These are phyloP conservation scores for Thamnaconus septentrionalis DNA, from an alignment of 2,113 vertebrate genomes.

Conservation along the genomic window DNA sequence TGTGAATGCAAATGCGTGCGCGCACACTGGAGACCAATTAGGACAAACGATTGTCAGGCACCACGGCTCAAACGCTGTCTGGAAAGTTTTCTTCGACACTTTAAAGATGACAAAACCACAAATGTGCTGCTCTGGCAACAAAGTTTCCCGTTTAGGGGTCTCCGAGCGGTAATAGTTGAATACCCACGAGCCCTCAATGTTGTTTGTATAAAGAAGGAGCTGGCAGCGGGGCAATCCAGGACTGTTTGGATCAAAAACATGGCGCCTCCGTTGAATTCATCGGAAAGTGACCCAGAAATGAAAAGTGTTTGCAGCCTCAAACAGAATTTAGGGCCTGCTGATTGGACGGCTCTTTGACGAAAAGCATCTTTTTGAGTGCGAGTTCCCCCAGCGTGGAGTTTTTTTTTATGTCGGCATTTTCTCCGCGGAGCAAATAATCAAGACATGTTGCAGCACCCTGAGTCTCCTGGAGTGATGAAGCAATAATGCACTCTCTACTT, in stretches of 20 bases:
- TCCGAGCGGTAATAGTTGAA: background rate
- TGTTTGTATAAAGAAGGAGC: background rate
- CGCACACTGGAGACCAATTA: conserved; percentile 50
- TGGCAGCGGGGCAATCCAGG: background rate
- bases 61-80: background rate
- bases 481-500: background rate
- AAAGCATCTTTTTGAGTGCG: too few species aligned
- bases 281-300: too few species aligned
- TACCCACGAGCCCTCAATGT: background rate
- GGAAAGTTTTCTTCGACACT: background rate
- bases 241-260: background rate
- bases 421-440: too few species aligned
- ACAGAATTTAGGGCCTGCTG: too few species aligned
- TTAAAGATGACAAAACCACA: conserved; percentile 1
- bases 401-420: too few species aligned
- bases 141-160: background rate
- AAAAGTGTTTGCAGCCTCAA: too few species aligned
- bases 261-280: background rate
- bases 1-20: conserved; percentile 19
- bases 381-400: too few species aligned
- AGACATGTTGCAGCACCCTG: background rate
- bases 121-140: background rate
- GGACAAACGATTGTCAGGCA: conserved; percentile 18
- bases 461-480: background rate
- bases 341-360: too few species aligned